Conservation (phyloP, 2,113 vertebrate species). For the Rhineura floridana region DNA sequence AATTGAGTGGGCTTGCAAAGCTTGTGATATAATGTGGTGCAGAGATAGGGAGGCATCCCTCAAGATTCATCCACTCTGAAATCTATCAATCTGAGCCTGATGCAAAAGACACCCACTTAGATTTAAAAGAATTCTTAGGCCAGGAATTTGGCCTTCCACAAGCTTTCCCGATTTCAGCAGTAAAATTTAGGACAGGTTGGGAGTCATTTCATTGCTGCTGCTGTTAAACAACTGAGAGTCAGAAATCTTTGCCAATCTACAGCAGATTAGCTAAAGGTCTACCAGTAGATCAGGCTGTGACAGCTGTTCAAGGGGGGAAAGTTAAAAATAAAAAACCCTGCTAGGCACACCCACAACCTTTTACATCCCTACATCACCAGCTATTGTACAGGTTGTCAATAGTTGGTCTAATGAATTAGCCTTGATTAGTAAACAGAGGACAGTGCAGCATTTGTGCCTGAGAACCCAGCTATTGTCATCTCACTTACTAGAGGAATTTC, state of each 20-base stretch:
- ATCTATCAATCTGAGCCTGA: too few species aligned
- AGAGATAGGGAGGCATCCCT: too few species aligned
- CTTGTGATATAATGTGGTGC: not conserved
- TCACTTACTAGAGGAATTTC: not conserved
- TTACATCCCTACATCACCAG: not conserved
- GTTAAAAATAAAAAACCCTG: not conserved
- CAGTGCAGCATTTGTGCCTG: slow-evolving; percentile 38
- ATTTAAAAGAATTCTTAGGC: too few species aligned
- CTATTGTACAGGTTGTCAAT: not conserved
- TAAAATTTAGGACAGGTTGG: too few species aligned
- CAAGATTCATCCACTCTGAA: too few species aligned
- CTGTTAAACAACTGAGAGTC: too few species aligned
- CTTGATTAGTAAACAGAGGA: slow-evolving; percentile 34
- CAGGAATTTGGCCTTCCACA: too few species aligned
- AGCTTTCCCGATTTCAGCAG: too few species aligned
- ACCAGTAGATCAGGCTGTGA: too few species aligned
- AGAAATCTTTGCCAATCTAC: not conserved
- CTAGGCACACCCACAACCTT: not conserved
- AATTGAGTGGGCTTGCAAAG: not conserved
- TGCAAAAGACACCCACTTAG: too few species aligned
- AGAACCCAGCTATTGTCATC: not conserved
- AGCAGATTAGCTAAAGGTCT: too few species aligned
- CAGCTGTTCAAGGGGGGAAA: not conserved
- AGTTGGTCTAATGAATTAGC: slow-evolving; percentile 34
- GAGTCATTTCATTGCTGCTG: too few species aligned